These are phyloP conservation scores for Rhinella marina DNA, from an alignment of 2,797 vertebrate genomes.

Conservation along the genomic window DNA sequence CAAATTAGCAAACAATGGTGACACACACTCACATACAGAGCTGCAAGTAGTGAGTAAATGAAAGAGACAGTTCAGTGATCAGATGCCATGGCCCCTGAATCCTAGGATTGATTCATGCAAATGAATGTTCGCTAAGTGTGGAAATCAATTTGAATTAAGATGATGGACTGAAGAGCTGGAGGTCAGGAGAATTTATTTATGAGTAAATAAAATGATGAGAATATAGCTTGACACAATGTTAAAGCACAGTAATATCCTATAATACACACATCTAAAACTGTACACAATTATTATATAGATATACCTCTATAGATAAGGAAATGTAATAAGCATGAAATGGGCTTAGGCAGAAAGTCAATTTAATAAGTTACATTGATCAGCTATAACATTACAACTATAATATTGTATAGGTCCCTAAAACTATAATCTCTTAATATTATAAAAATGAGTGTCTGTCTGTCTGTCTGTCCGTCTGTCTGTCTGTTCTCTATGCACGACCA, in stretches of 20 bases:
- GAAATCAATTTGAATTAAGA: slow-evolving; percentile 63
- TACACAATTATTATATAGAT: neutral
- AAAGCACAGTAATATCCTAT: neutral
- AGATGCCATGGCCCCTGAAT: slow-evolving; percentile 51
- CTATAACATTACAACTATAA: too few relatives aligned
- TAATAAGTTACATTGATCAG: too few relatives aligned
- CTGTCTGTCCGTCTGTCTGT: too few relatives aligned
- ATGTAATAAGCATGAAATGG: too few relatives aligned
- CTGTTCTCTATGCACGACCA: too few relatives aligned
- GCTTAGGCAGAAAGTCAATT: too few relatives aligned
- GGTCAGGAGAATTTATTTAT: slow-evolving; percentile 54
- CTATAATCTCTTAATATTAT: too few relatives aligned
- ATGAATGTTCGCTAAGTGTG: slow-evolving; percentile 60
- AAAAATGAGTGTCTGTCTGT: too few relatives aligned
- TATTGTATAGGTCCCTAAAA: too few relatives aligned
- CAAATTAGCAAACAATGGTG: slow-evolving; percentile 1
- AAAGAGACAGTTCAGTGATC: slow-evolving; percentile 57
- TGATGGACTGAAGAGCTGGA: slow-evolving; percentile 59
- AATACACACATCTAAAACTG: neutral
- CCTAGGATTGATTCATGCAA: slow-evolving; percentile 58
- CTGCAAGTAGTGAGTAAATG: slow-evolving; percentile 46
- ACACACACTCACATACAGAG: neutral
- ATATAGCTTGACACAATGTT: slow-evolving; percentile 25
- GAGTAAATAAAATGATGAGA: slow-evolving; percentile 42
- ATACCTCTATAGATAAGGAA: neutral